Evolutionary conservation across 2,797 vertebrate species (phyloP).

Genomic region (Thalassophryne amazonica): DNA sequence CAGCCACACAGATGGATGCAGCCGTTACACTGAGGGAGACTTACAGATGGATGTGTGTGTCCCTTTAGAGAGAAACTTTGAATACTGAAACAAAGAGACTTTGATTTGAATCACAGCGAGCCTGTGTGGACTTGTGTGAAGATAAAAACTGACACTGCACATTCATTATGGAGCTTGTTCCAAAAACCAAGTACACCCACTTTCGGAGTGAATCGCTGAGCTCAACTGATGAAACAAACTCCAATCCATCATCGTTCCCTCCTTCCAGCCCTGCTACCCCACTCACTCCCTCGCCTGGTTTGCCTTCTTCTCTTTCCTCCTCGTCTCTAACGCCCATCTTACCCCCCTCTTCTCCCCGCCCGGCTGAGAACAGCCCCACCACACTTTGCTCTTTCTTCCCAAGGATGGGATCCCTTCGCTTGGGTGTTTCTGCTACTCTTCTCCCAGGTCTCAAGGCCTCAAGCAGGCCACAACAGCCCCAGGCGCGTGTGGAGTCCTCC

Average conservation of each 20-base stretch:
- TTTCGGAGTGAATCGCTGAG: conserved; percentile 92
- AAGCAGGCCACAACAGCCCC: conserved; percentile 54
- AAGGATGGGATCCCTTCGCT: conserved; percentile 88
- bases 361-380: conserved; percentile 88
- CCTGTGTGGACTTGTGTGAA: conserved; percentile 44
- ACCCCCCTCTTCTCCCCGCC: conserved; percentile 73
- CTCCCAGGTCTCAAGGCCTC: conserved; percentile 78
- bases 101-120: conserved; percentile 46
- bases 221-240: conserved; percentile 82
- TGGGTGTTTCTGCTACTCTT: conserved; percentile 84
- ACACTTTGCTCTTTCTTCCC: conserved; percentile 97
- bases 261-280: conserved; percentile 71
- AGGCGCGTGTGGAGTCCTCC: conserved; percentile 50
- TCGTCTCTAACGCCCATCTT: conserved; percentile 85
- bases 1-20: conserved; percentile 48
- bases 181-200: conserved; percentile 93
- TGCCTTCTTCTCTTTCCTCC: conserved; percentile 78
- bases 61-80: conserved; percentile 53
- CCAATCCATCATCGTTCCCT: conserved; percentile 73
- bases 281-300: conserved; percentile 64
- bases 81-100: conserved; percentile 57
- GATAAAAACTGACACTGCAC: conserved; percentile 46
- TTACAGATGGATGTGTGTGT: conserved; percentile 50
- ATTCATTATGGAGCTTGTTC: conserved; percentile 87
- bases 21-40: conserved; percentile 40